Base-by-base conservation (phyloP, 2,113 vertebrate species). In the Illadopsis cleaveri region DNA sequence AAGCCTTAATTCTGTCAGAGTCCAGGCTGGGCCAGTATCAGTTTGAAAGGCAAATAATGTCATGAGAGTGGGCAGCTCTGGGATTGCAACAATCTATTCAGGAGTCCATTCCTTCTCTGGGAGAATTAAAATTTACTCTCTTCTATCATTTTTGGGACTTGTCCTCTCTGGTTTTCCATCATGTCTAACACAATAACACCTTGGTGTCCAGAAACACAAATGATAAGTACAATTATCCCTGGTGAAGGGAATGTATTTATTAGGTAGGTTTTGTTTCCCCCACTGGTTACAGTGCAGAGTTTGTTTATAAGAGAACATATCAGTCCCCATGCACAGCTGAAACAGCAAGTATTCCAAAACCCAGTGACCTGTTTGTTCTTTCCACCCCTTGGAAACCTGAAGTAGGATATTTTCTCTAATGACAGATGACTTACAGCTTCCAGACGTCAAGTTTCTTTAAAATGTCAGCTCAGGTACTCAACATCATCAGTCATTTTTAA, bases 11-110 rank as follows among this genome's bases (percentile, higher is more conserved):
- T 90, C 47, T 70, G 28, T 30, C n/a, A 51, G 20, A 56, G 14
- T 12, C 42, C 66, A n/a, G 23, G 19, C 56, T 58, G 42, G 10
- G 20, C 48, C 0, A 0, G 17, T 7, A 1, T 35, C 62, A 50
- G 5, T 73, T 69, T 77, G 58, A 48, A 66, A 91, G 25, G 23
- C 47, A 86, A 77, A 45, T 89, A 60, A 73, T 0, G 0, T 30
- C 35, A 12, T 8, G 57, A 47, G 42, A 42, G 33, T 15, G 42
- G 64, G 56, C n/a, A 89, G 69, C 53, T 70, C 84, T 81, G 19
- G 40, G 25, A 86, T 5, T 45, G 30, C 50, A 90, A 12, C 28
- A 72, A 45, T n/a, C 44, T 6, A 22, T 18, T 42, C 47, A 15
- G 15, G n/a, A 93, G 18, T n/a, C 10, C 4, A 60, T 45, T 53